Evolutionary conservation across 2,797 vertebrate genomes (phyloP), one percentile per base, ranked within the genome.

Genomic region (Mareca strepera): DNA sequence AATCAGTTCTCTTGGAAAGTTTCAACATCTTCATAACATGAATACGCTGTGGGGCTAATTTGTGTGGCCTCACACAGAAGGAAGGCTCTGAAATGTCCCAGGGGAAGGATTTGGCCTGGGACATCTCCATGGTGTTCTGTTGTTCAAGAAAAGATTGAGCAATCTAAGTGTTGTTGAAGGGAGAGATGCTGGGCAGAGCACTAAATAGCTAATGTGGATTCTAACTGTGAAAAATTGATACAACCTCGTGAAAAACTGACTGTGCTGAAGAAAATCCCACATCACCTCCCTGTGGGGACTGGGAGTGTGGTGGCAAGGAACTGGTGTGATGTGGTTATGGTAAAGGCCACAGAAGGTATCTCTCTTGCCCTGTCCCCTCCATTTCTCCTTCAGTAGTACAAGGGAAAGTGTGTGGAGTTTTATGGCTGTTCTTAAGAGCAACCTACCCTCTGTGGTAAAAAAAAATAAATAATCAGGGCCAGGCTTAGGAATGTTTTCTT

Each of bases 21-120:
- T 56, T 81, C 26, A 35, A n/a, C 11, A 23, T 55, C n/a, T 39
- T 56, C 0, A 0, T 33, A 11, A 9, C 4, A 9, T 3, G n/a
- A 0, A 0, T n/a, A 20, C 16, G 15, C 37, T 62, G 22, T 1
- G 1, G 63, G 28, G 6, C 70, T 89, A 29, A 6, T 35, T 69
- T 12, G 21, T 37, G 81, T 48, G 70, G 41, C 73, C 35, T 60
- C 44, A 2, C 13, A 15, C n/a, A 66, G 48, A 44, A 82, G 21
- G 14, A 39, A 44, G 58, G 39, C 4, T 90, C 80, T 66, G 59
- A 63, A n/a, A 33, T 0, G 0, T 5, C 59, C 17, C 21, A 11
- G 17, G 25, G 21, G 6, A 60, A 8, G 9, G 4, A 17, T 33
- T 62, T 85, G 79, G 35, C 37, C 35, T 75, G 52, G 29, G 18